Evolutionary conservation across 1,140 invertebrate species (phyloP), one percentile per base, ranked within the genome.

Genomic region (Mizuhopecten yessoensis): DNA sequence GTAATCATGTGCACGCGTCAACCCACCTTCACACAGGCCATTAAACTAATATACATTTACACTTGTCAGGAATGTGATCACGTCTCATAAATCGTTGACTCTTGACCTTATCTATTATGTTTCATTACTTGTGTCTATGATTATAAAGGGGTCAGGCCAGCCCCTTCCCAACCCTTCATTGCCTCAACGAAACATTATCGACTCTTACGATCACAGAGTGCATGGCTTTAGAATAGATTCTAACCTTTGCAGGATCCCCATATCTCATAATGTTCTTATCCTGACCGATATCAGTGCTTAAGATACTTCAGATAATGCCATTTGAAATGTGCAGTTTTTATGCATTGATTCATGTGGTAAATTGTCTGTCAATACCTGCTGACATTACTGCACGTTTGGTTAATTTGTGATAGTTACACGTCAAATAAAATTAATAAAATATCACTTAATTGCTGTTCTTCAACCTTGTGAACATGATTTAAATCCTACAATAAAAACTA

Each of bases 21-120:
- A 9, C 5, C 57, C 23, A 3, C 17, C 45, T 57, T 57, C 45
- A 75, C n/a, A 75, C n/a, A 75, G 57, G 57, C n/a, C 57, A 75
- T 75, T 75, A 17, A 75, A 75, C 57, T 75, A 75, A 75, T 75
- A 75, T 75, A 75, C n/a, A 75, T 75, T 75, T 75, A 75, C 57
- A 75, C n/a, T 75, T 75, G 57, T 75, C 57, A 75, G 57, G 57
- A 29, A 75, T 75, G 57, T 75, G 57, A 75, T n/a, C n/a, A 75
- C 2, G 57, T 75, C 57, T 75, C 23, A 29, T 75, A n/a, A 75
- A 75, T n/a, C 57, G 1, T 7, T 75, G 57, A 75, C 57, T n/a
- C 57, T 7, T 45, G 42, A 45, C 42, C 23, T 17, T 17, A 17
- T 75, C 57, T 75, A 29, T n/a, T 75, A n/a, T 75, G n/a, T 29